Conservation (phyloP, 1,140 invertebrate species). For the Atta colombica region DNA sequence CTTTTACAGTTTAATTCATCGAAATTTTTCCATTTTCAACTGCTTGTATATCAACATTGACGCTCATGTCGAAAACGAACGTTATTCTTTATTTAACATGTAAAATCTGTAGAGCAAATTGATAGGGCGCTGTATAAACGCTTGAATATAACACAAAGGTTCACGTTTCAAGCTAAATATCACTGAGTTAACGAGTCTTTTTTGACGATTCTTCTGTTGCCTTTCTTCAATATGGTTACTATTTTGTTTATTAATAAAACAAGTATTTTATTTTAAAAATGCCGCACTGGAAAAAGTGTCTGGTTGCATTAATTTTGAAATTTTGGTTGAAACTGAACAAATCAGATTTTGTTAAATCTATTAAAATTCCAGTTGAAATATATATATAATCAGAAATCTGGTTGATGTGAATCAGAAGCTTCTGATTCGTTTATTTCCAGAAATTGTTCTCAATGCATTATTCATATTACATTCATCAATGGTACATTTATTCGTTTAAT, state of each 20-base stretch:
- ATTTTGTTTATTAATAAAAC: constrained; percentile 37
- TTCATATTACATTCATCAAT: constrained; percentile 59
- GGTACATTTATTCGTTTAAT: neutral
- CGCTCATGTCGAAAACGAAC: neutral
- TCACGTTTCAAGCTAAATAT: constrained; percentile 24
- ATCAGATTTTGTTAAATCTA: too few relatives aligned
- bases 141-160: constrained; percentile 8
- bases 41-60: neutral
- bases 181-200: constrained; percentile 12
- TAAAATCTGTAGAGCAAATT: constrained; percentile 37
- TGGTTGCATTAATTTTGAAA: too few relatives aligned
- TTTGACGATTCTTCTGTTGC: neutral
- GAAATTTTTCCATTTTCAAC: neutral
- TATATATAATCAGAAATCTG: too few relatives aligned
- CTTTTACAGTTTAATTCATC: neutral
- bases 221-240: neutral
- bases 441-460: constrained; percentile 25
- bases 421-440: too few relatives aligned
- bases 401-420: too few relatives aligned
- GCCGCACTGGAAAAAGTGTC: too few relatives aligned
- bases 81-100: neutral
- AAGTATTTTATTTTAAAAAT: constrained; percentile 25
- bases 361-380: too few relatives aligned
- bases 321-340: too few relatives aligned
- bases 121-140: neutral